Base-by-base conservation (phyloP, 1,140 invertebrate species). In the Atopsyche davidsoni region DNA sequence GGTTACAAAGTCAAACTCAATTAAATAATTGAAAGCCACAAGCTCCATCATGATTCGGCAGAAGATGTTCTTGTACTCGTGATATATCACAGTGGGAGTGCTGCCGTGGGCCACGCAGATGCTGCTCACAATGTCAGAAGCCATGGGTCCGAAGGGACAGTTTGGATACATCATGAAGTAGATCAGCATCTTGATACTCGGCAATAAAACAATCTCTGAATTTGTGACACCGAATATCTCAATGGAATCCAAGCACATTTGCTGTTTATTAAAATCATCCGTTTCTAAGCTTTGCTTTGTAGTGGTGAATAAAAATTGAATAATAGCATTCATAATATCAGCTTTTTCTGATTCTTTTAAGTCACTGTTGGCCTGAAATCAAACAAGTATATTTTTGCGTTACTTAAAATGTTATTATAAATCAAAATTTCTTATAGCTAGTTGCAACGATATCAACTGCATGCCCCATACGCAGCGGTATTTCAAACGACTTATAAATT, bases 31-130 rank as follows among this genome's bases (percentile, higher is more conserved):
- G 23, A 70, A 68, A 22, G 79, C 72, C 0, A 76, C 75, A 51
- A 84, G 71, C 17, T 79, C 67, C 44, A 79, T 77, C 25, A 80
- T 73, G 21, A 75, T 63, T 36, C 74, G 68, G 21, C 83, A 74
- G 44, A 82, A 76, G 62, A 82, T 76, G 14, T 78, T 79, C 58
- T 80, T 81, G 59, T 85, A 84, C 64, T 79, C 75, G 51, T 76
- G 75, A 59, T 82, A 86, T 17, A 87, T 66, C 36, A 77, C 65
- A 16, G 80, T 78, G 3, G 79, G 75, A 11, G 78, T 76, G 18
- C 76, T 64, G 0, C 70, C 68, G 16, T 81, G 74, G 19, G 60
- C 66, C 39, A 75, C 66, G 17, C 82, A 81, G 32, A 86, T 65
- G 60, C 81, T 76, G 47, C 72, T 70, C 3, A 79, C 69, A 58